Percentiles rank a stretch among this genome's conserved stretches.
Evolutionary conservation across 2,113 vertebrate genomes (phyloP).

Genomic region (Menidia beryllina): DNA sequence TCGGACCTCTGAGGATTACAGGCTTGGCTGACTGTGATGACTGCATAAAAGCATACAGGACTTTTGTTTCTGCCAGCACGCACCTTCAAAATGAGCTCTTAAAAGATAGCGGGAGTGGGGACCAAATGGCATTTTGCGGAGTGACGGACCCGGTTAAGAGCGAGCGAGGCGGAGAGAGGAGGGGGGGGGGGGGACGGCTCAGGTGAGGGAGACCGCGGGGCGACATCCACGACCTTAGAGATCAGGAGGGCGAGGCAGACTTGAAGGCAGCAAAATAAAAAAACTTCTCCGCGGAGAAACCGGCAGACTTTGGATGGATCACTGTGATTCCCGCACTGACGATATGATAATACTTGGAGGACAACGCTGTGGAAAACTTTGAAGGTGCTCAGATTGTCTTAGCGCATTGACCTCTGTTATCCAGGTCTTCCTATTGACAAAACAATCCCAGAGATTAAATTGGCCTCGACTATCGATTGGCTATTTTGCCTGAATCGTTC

Average conservation of each 20-base stretch:
- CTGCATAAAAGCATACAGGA: constrained; percentile 84
- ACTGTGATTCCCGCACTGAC: constrained; percentile 62
- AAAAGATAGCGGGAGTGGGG: constrained; percentile 53
- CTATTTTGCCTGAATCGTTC: constrained; percentile 73
- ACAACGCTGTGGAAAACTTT: constrained; percentile 61
- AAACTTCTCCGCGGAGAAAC: constrained; percentile 31
- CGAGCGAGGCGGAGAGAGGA: neutral
- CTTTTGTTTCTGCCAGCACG: constrained; percentile 80
- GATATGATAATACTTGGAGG: constrained; percentile 47
- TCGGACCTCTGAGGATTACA: constrained; percentile 85
- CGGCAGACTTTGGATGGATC: constrained; percentile 48
- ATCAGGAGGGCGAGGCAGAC: neutral
- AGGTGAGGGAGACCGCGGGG: constrained; percentile 34
- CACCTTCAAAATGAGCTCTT: constrained; percentile 79
- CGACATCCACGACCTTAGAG: constrained; percentile 25
- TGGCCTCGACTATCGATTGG: constrained; percentile 72
- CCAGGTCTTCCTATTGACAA: constrained; percentile 67
- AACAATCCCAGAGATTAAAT: constrained; percentile 77
- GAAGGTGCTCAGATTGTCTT: constrained; percentile 73
- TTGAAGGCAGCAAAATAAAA: constrained; percentile 29
- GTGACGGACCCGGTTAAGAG: constrained; percentile 14
- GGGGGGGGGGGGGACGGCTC: constrained; percentile 9
- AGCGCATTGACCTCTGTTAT: constrained; percentile 71
- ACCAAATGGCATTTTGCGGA: constrained; percentile 65
- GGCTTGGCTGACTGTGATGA: constrained; percentile 85